Evolutionary conservation across 2,797 vertebrate species (phyloP).

Genomic region (Enteromius thamalakanensis): DNA sequence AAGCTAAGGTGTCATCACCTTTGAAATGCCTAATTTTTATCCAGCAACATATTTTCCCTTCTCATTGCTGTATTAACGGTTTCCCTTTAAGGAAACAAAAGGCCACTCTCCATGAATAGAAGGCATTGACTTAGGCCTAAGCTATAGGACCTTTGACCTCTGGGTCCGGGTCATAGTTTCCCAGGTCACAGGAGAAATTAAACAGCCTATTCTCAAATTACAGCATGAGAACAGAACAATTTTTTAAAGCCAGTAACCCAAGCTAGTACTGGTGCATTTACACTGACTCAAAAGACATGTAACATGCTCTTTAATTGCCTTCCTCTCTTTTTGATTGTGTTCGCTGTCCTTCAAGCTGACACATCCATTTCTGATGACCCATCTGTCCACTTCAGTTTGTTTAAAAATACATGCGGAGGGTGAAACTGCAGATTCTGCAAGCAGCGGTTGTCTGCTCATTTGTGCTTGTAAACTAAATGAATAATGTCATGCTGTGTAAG

Average conservation of each 20-base stretch:
- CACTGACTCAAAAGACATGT: conserved; percentile 41
- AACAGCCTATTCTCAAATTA: conserved; percentile 66
- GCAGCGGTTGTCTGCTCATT: not conserved
- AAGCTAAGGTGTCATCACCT: not conserved
- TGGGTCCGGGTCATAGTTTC: conserved; percentile 68
- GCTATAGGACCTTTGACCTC: conserved; percentile 63
- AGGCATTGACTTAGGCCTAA: conserved; percentile 53
- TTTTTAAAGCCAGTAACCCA: conserved; percentile 66
- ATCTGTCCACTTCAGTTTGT: conserved; percentile 63
- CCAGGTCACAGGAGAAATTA: conserved; percentile 68
- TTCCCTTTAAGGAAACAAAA: conserved; percentile 50
- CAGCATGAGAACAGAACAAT: conserved; percentile 34
- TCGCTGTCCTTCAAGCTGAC: conserved; percentile 69
- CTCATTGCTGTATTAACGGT: not conserved
- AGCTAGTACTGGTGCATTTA: conserved; percentile 52
- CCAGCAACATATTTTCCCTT: not conserved
- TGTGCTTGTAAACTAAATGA: conserved; percentile 22
- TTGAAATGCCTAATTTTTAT: not conserved
- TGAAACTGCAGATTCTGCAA: conserved; percentile 62
- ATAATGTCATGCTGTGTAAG: conserved; percentile 28
- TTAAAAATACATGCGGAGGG: conserved; percentile 73
- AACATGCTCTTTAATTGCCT: conserved; percentile 74
- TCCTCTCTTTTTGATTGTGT: conserved; percentile 45
- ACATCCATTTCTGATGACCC: conserved; percentile 59
- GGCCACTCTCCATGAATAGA: conserved; percentile 64